Evolutionary conservation across 2,888 invertebrate species (phyloP), one percentile per base, ranked within the genome.

Genomic region (Sturmia bella): DNA sequence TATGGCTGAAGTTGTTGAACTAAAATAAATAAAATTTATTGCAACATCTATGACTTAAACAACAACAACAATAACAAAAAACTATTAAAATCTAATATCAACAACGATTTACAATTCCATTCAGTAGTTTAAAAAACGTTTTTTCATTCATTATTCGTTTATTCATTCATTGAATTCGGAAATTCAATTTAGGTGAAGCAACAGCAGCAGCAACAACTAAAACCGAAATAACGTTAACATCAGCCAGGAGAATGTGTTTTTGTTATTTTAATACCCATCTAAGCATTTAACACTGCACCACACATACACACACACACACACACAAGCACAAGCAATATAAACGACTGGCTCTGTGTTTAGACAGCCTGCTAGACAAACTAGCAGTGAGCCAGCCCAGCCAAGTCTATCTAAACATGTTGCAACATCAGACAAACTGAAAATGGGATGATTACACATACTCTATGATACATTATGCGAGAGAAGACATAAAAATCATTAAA

Each of bases 111-210:
- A 78, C 78, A 74, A 82, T 78, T 82, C 86, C 86, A 72, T 68
- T 81, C 72, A 88, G 45, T 61, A 69, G 69, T 61, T 76, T 45
- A 54, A 68, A 32, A 76, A 69, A 43, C 54, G 32, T 50, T 69
- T 54, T 54, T 74, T 73, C 77, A 54, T 81, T 87, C 87, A 87
- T 66, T 74, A 45, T 75, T 87, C 87, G 54, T 82, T 88, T 88
- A 89, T 86, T 88, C 89, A 89, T 86, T 87, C 87, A 87, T 88
- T 88, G 88, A 89, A 89, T 89, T 89, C 86, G 89, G 87, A 89
- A 89, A 89, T 89, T 89, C 87, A 89, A 89, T 89, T 89, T 87
- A 84, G 84, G 83, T 73, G 80, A 83, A 83, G 63, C 57, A 77
- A 21, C 68, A 43, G 66, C 56, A 56, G 21, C 66, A 74, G 52